A percentile compares a stretch with the other conserved stretches of the same genome.
Evolutionary conservation across 1,140 invertebrate species (phyloP).

Genomic region (Reticulitermes speratus): DNA sequence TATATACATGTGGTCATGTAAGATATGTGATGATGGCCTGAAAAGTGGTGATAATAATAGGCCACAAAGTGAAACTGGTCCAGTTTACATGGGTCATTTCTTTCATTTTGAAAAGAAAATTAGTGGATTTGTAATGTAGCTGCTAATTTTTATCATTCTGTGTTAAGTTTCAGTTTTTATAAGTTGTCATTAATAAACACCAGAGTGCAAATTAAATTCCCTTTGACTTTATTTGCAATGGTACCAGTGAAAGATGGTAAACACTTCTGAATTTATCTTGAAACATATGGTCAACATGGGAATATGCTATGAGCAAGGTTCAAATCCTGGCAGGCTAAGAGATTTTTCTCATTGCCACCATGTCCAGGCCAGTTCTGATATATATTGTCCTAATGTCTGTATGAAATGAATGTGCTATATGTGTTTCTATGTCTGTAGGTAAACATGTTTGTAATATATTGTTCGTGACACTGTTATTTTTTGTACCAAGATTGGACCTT

Average conservation of each 20-base stretch:
- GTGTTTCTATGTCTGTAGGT: background rate
- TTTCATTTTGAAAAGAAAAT: conserved; percentile 22
- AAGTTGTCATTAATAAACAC: conserved; percentile 5
- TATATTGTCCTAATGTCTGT: background rate
- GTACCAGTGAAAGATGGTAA: background rate
- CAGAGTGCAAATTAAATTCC: background rate
- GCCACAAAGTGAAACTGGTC: conserved; percentile 16
- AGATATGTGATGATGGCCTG: conserved; percentile 8
- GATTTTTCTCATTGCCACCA: no score
- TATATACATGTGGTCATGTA: conserved; percentile 15
- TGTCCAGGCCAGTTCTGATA: no score
- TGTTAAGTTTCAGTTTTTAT: conserved; percentile 27
- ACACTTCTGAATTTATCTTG: no score
- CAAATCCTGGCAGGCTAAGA: no score
- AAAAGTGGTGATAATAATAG: conserved; percentile 22
- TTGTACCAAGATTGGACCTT: conserved; percentile 29
- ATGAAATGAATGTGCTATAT: background rate
- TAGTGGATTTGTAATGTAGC: conserved; percentile 21
- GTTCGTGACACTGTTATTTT: conserved; percentile 28
- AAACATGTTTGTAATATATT: no score
- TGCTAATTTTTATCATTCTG: background rate
- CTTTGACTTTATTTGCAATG: background rate
- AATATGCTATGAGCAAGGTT: no score
- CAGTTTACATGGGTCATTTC: background rate
- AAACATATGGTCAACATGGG: no score